phyloP scores from a whole-genome alignment of 2,113 vertebrate species.

The Boleophthalmus pectinirostris region DNA sequence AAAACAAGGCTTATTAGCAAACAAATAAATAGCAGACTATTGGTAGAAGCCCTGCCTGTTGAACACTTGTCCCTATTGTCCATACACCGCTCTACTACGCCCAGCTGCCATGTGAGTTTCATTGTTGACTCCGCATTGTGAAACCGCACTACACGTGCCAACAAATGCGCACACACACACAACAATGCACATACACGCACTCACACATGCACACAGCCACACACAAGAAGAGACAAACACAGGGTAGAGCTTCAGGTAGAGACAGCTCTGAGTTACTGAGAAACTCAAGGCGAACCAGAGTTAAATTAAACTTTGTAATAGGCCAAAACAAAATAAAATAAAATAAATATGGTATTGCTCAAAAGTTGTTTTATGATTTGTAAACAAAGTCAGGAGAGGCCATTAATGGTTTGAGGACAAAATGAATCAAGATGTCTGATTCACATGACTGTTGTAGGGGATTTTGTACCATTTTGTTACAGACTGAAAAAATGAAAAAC shows the following conservation, averaged over 20 bases:
- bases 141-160: constrained; percentile 23
- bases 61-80: constrained; percentile 1
- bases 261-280: constrained; percentile 8
- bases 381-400: not conserved
- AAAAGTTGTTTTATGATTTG: not conserved
- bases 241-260: constrained; percentile 33
- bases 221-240: not conserved
- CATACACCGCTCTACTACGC: not conserved
- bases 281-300: constrained; percentile 28
- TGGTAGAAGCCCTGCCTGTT: not conserved
- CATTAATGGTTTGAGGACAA: not conserved
- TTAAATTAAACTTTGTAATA: not conserved
- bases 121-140: constrained; percentile 42
- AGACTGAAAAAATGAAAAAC: not conserved
- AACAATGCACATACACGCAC: not conserved
- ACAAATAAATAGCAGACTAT: not conserved
- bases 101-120: constrained; percentile 28
- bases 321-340: not conserved
- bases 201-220: not conserved
- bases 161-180: constrained; percentile 2
- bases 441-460: not conserved
- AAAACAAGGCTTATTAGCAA: not conserved
- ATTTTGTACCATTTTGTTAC: not conserved
- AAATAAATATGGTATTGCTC: not conserved
- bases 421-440: not conserved